Evolutionary conservation across 2,888 invertebrate genomes (phyloP), one percentile per base, ranked within the genome.

Genomic region (Muscina levida): DNA sequence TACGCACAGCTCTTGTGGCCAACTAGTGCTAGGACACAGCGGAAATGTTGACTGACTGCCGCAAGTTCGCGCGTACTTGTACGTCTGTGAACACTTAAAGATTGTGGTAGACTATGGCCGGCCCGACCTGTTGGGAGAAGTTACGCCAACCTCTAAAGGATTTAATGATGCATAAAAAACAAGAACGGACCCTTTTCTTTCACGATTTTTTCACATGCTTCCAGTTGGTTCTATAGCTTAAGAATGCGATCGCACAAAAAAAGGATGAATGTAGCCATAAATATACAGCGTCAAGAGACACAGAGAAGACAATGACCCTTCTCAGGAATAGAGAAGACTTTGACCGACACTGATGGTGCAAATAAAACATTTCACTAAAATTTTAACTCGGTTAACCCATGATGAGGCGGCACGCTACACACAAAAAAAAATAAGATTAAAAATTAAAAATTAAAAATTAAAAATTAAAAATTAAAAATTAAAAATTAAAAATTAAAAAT

Each of bases 281-380:
- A n/a, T n/a, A n/a, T n/a, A n/a, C n/a, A n/a, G n/a, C n/a, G n/a
- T n/a, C n/a, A n/a, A n/a, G n/a, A n/a, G n/a, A n/a, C n/a, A n/a
- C n/a, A n/a, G 51, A 46, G 37, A 71, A 72, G 59, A 74, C 74
- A 74, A 72, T 77, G 73, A 74, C 72, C 81, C 77, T 81, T 81
- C 77, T 68, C 51, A 77, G 74, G 74, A 77, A 56, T 42, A 62
- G 53, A 77, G 46, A 77, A 68, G 59, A 67, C 70, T 71, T 56
- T 81, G 74, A 77, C 74, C 68, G 70, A 62, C 68, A 44, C 15
- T 13, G 11, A 44, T n/a, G 13, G 4, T 22, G 22, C 2, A 17
- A 51, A 51, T 13, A 51, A 6, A 17, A 17, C 19, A 4, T 22
- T 10, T 51, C n/a, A n/a, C n/a, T n/a, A n/a, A n/a, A n/a, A n/a